Base-by-base conservation (phyloP, 1,140 invertebrate species). In the Chlorops oryzae region DNA sequence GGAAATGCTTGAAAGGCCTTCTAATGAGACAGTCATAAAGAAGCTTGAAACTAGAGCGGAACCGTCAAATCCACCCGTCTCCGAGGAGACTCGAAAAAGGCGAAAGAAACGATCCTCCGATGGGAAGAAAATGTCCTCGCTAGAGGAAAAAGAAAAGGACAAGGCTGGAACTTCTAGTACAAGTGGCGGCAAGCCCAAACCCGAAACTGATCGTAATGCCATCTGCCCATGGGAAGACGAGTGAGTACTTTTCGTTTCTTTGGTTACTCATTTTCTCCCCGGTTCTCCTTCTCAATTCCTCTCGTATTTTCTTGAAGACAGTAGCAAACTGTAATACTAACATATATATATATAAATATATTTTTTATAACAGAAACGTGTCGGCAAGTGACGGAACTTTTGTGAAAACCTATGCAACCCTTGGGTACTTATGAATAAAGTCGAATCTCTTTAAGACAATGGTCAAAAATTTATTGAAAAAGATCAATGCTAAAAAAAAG, bases 151-250 rank as follows among this genome's bases (percentile, higher is more conserved):
- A 51, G 58, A 52, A 40, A 55, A 39, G 47, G 62, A 21, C 52
- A 50, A 44, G 23, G 57, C 61, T 59, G 49, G 63, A 68, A 58
- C 64, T 54, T 54, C 61, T 62, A 67, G 25, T 10, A 24, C 6
- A 20, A 41, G 34, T 35, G 39, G 21, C 35, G 39, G 32, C 40
- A 42, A 24, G 34, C 13, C 47, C 6, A 51, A 45, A 21, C n/a
- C 37, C 17, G 47, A 54, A 22, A 57, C 64, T 51, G 76, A 76
- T 45, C 71, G 75, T 51, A 86, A 84, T 75, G 84, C 88, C 72
- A 82, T 89, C 65, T 90, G 88, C 77, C 88, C 88, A 43, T 90
- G 87, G 87, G 88, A 90, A 79, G 87, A 90, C 72, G 86, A 89
- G 88, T 90, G 77, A 87, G 87, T 87, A 77, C 42, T 42, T 20